Percentiles rank a stretch among this genome's conserved stretches.
Conservation (phyloP, 2,888 invertebrate genomes). For the Trachelus iudaicus region DNA sequence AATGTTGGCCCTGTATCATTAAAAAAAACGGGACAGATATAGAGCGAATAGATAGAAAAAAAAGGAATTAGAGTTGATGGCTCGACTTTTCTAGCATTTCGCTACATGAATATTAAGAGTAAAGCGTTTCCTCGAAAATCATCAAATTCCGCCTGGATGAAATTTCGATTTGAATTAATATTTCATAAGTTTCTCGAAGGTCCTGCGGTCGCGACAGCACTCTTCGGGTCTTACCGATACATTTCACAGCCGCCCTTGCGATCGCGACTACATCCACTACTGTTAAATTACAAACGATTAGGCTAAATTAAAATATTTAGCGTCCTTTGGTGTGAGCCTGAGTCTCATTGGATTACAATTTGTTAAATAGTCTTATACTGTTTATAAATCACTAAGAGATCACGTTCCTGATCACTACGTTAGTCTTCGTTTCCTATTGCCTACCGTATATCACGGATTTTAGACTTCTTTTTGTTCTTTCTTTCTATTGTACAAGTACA, state of each 20-base stretch:
- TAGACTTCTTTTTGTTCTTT: not conserved
- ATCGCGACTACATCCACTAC: not conserved
- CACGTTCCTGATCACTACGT: constrained; percentile 2
- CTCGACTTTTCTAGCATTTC: not conserved
- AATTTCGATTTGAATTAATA: not conserved
- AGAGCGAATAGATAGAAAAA: not conserved
- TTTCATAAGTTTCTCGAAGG: not conserved
- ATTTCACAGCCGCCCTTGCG: not conserved
- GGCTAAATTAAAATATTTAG: constrained; percentile 33
- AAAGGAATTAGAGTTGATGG: not conserved
- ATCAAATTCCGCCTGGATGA: not conserved
- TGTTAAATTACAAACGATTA: constrained; percentile 41
- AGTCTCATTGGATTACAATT: constrained; percentile 49
- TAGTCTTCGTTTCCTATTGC: constrained; percentile 5
- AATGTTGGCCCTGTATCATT: not conserved
- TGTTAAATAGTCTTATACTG: constrained; percentile 45
- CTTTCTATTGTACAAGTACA: not conserved
- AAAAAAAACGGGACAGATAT: not conserved
- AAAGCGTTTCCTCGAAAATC: not conserved
- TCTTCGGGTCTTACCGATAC: not conserved
- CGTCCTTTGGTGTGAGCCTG: constrained; percentile 53
- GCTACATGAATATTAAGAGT: not conserved
- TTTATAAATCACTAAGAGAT: constrained; percentile 35
- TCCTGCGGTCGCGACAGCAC: not conserved
- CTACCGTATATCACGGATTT: not conserved